A percentile compares a stretch with the other conserved stretches of the same genome.
Evolutionary conservation across 2,113 vertebrate species (phyloP).

Genomic region (Thymallus thymallus): DNA sequence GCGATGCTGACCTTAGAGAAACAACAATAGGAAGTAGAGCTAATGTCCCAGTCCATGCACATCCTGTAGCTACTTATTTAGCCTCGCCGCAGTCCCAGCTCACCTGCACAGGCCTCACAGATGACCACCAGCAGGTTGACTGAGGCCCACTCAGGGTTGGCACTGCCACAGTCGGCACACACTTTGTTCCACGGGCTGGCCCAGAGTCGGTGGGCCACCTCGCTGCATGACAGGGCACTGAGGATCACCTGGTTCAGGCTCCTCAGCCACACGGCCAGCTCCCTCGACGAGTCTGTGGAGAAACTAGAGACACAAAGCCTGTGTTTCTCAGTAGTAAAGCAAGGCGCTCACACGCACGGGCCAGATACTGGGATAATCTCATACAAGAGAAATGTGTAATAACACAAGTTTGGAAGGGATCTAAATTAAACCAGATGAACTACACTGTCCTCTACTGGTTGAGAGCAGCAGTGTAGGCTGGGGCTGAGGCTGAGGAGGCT

Average conservation of each 20-base stretch:
- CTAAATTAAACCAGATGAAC: too few species aligned
- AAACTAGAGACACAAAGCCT: slow-evolving; percentile 36
- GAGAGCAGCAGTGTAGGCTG: too few species aligned
- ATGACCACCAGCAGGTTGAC: slow-evolving; percentile 76
- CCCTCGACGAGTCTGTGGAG: slow-evolving; percentile 63
- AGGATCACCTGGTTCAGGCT: slow-evolving; percentile 56
- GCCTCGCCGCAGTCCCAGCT: neutral
- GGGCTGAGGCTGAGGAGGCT: too few species aligned
- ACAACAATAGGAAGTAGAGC: too few species aligned
- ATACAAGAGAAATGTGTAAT: too few species aligned
- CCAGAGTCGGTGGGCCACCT: slow-evolving; percentile 70
- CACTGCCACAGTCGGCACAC: slow-evolving; percentile 68
- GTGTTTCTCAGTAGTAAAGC: too few species aligned
- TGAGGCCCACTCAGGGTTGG: slow-evolving; percentile 76
- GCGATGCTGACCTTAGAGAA: slow-evolving; percentile 66
- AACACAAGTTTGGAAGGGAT: too few species aligned
- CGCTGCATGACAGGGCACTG: slow-evolving; percentile 70
- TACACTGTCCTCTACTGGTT: too few species aligned
- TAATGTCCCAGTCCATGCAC: too few species aligned
- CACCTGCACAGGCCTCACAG: slow-evolving; percentile 75
- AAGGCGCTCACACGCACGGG: too few species aligned
- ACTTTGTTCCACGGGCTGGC: slow-evolving; percentile 70
- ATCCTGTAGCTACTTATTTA: too few species aligned
- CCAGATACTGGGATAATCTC: too few species aligned
- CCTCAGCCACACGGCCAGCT: slow-evolving; percentile 65